phyloP scores from a whole-genome alignment of 2,113 vertebrate genomes.

The Takifugu bimaculatus region DNA sequence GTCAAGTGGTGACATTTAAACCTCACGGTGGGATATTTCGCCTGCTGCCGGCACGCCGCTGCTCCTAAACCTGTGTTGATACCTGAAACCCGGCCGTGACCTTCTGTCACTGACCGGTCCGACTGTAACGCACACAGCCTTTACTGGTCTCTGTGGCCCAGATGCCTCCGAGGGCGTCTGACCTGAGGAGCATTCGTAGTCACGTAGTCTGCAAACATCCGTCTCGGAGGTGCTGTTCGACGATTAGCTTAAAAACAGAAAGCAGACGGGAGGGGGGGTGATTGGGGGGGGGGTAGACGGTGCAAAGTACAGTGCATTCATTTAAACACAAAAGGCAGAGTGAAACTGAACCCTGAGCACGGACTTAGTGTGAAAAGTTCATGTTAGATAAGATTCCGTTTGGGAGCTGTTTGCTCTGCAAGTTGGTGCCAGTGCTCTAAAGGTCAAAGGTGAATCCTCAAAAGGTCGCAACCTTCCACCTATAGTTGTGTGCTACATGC shows the following conservation, averaged over 20 bases:
- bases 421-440: slow-evolving; percentile 34
- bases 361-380: not conserved
- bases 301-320: not conserved
- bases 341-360: not conserved
- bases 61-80: slow-evolving; percentile 58
- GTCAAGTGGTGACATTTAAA: slow-evolving; percentile 67
- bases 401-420: too few species aligned
- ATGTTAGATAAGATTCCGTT: too few species aligned
- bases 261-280: not conserved
- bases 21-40: slow-evolving; percentile 37
- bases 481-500: too few species aligned
- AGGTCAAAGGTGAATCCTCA: slow-evolving; percentile 60
- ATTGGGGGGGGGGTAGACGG: not conserved
- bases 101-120: slow-evolving; percentile 47
- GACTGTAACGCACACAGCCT: slow-evolving; percentile 38
- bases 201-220: not conserved
- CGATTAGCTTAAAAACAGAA: slow-evolving; percentile 14
- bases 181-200: slow-evolving; percentile 24
- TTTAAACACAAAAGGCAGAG: slow-evolving; percentile 3
- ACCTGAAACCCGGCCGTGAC: slow-evolving; percentile 57
- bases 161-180: slow-evolving; percentile 36
- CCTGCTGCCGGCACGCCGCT: slow-evolving; percentile 45
- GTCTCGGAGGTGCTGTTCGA: slow-evolving; percentile 3
- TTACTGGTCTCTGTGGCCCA: slow-evolving; percentile 33
- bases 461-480: too few species aligned